Evolutionary conservation across 2,113 vertebrate genomes (phyloP), one percentile per base, ranked within the genome.

Genomic region (Orycteropus afer): DNA sequence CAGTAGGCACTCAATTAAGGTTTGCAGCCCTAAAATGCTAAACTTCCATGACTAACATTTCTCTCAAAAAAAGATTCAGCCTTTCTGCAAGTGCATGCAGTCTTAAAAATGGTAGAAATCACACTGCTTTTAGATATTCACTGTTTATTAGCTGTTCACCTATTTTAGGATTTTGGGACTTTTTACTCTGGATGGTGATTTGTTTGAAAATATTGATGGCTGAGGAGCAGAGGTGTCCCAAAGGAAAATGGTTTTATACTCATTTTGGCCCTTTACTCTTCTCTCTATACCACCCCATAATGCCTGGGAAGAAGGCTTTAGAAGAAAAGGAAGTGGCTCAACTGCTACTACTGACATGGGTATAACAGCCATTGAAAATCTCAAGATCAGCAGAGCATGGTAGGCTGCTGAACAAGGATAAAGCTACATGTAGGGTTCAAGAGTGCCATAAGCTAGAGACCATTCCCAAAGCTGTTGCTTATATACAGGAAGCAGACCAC

Each of bases 101-200:
- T 83, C 88, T 88, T 17, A 25, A 82, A 93, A 94, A 59, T 78
- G 82, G 53, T 45, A 59, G 59, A 65, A 73, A n/a, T n/a, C 20
- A 84, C 90, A 69, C 51, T 76, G 49, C 32, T 79, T 86, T 93
- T 59, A 47, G 51, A 34, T 80, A 80, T 61, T 61, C 89, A 76
- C 18, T 69, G 15, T 20, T 93, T 18, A 40, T 80, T 57, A 81
- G 51, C 47, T 55, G 29, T 76, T 93, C 61, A 55, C 23, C 74
- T 80, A 13, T 87, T 91, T 90, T 45, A 80, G 57, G 47, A 65
- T 63, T 90, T 92, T 7, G 45, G 47, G 51, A 29, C 77, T 92
- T 22, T 11, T 73, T 84, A 42, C 51, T 86, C 11, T 65, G 67
- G 59, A 17, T n/a, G 57, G 45, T 42, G 53, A 93, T 63, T n/a